Conservation (phyloP, 2,113 vertebrate genomes). For the Gambusia affinis region DNA sequence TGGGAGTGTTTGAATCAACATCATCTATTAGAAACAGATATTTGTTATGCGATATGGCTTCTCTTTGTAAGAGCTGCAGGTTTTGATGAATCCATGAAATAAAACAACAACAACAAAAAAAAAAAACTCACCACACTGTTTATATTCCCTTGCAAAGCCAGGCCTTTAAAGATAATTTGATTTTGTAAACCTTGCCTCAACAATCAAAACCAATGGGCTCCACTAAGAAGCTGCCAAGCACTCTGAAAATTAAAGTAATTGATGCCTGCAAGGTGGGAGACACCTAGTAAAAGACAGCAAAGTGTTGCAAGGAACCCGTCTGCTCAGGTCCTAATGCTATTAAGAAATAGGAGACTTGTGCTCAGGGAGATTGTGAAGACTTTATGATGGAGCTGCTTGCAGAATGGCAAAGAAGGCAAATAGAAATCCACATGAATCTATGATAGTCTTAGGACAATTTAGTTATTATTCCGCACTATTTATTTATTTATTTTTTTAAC, state of each 20-base stretch:
- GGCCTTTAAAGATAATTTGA: neutral
- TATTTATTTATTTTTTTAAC: neutral
- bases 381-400: neutral
- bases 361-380: neutral
- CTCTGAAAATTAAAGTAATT: constrained; percentile 20
- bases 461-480: too few species aligned
- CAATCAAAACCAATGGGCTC: neutral
- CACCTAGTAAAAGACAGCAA: neutral
- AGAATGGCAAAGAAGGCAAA: neutral
- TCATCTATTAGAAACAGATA: constrained; percentile 65
- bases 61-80: constrained; percentile 23
- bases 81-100: constrained; percentile 10
- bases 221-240: constrained; percentile 10
- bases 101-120: constrained; percentile 21
- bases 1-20: constrained; percentile 19
- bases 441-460: neutral
- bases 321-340: neutral
- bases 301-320: neutral
- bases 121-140: constrained; percentile 20
- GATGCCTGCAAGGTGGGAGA: neutral
- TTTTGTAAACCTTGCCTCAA: neutral
- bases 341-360: constrained; percentile 1
- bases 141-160: neutral
- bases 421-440: neutral
- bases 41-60: constrained; percentile 41